Evolutionary conservation across 2,888 invertebrate genomes (phyloP), one percentile per base, ranked within the genome.

Genomic region (Parnassius glacialis): DNA sequence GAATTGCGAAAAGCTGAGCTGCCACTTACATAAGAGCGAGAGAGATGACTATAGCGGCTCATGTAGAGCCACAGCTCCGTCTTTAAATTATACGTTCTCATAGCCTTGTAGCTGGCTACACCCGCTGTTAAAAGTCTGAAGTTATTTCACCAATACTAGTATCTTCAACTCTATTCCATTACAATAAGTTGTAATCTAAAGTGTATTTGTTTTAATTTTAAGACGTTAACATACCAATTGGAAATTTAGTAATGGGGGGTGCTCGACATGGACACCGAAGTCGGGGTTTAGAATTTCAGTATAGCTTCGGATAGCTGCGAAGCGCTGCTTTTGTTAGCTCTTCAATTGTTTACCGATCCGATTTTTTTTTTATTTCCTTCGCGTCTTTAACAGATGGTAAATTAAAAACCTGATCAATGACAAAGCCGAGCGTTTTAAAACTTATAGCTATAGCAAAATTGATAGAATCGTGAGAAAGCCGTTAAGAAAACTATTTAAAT

Each of bases 51-150:
- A 74, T 80, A 87, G 57, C 57, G 53, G 60, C 68, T 66, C 70
- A 67, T 72, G 69, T 67, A 67, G 70, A 73, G 68, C 66, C 79
- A 56, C 80, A 80, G 71, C 84, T 85, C 83, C 91, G 90, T 88
- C 91, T 89, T 90, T 85, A 90, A 91, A 91, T 91, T 90, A 90
- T 85, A 91, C 87, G 91, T 91, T 91, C 91, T 91, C 91, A 91
- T 90, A 90, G 91, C 90, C 90, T 91, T 89, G 90, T 84, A 85
- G 80, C 76, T 68, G 66, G 58, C 60, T 70, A 68, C 69, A 68
- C 66, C 69, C 67, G 74, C 65, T 50, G 12, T 59, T 69, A 69
- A 88, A 78, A 53, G 80, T 61, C 78, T 10, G 62, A 83, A 69
- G 62, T 61, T 25, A 44, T 52, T 25, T 42, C 62, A 66, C 57